Evolutionary conservation across 1,140 invertebrate genomes (phyloP).

Genomic region (Parasteatoda tepidariorum): DNA sequence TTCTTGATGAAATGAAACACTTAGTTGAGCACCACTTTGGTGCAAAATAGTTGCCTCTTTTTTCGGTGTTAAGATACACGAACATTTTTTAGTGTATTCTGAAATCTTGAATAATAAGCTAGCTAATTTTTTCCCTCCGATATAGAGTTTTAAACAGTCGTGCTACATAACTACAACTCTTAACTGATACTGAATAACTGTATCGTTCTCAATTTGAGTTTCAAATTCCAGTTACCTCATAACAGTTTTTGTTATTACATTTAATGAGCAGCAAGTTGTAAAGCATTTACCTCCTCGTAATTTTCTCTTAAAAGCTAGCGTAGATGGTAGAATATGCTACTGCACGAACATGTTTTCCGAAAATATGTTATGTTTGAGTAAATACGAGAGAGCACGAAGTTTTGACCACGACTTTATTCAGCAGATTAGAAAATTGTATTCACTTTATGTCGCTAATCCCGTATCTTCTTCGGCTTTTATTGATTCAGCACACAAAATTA

Average conservation of each 20-base stretch:
- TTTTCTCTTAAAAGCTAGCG: not conserved
- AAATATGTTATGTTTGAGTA: slow-evolving; percentile 1
- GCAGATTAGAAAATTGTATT: slow-evolving; percentile 47
- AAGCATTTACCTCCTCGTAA: not conserved
- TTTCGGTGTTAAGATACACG: too few species aligned
- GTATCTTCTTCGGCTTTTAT: not conserved
- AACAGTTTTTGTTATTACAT: not conserved
- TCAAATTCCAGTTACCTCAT: too few species aligned
- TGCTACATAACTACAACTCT: too few species aligned
- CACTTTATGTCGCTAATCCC: slow-evolving; percentile 26
- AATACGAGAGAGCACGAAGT: slow-evolving; percentile 20
- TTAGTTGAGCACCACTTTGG: too few species aligned
- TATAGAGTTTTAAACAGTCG: too few species aligned
- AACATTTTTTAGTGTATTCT: too few species aligned
- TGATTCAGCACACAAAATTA: slow-evolving; percentile 6
- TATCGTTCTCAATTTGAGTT: too few species aligned
- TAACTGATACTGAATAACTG: too few species aligned
- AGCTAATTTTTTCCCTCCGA: too few species aligned
- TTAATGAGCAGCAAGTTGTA: not conserved
- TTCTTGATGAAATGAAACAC: too few species aligned
- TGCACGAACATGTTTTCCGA: not conserved
- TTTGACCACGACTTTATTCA: slow-evolving; percentile 21
- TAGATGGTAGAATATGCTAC: not conserved
- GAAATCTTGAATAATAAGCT: too few species aligned
- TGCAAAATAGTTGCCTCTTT: too few species aligned